A percentile compares a stretch with the other conserved stretches of the same genome.
Evolutionary conservation across 2,113 vertebrate species (phyloP).

Genomic region (Pygoscelis antarcticus): DNA sequence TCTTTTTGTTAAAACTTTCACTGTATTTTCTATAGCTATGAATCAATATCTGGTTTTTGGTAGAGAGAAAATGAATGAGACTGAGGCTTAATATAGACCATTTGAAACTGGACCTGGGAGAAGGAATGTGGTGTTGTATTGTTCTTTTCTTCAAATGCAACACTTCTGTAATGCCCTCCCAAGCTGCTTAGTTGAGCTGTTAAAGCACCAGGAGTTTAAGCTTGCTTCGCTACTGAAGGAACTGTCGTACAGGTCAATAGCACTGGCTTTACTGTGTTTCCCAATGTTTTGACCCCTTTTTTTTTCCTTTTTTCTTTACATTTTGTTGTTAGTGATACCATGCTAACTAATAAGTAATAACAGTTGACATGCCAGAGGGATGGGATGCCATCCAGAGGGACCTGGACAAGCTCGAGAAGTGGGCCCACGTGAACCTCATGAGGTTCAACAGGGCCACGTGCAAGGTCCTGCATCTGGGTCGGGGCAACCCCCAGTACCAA

Average conservation of each 20-base stretch:
- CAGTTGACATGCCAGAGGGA: not conserved
- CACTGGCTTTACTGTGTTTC: not conserved
- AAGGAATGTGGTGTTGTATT: not conserved
- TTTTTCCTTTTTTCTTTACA: not conserved
- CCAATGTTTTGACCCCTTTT: not conserved
- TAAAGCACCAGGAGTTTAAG: not conserved
- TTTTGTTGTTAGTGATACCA: not conserved
- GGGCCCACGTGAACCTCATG: no score
- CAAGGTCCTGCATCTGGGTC: not conserved
- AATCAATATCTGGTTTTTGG: not conserved
- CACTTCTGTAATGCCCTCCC: not conserved
- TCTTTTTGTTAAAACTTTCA: not conserved
- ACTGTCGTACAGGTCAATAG: not conserved
- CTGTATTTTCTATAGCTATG: rapidly evolving
- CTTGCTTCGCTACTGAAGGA: not conserved
- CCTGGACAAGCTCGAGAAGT: not conserved
- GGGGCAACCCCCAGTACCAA: rapidly evolving
- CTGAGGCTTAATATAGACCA: not conserved
- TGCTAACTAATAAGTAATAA: not conserved
- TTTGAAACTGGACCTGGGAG: not conserved
- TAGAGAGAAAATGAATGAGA: not conserved
- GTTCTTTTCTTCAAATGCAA: not conserved
- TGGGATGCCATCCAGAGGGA: not conserved
- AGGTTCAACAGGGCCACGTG: not conserved
- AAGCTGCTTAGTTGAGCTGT: not conserved